phyloP scores from a whole-genome alignment of 2,113 vertebrate species.

The Clarias macrocephalus region DNA sequence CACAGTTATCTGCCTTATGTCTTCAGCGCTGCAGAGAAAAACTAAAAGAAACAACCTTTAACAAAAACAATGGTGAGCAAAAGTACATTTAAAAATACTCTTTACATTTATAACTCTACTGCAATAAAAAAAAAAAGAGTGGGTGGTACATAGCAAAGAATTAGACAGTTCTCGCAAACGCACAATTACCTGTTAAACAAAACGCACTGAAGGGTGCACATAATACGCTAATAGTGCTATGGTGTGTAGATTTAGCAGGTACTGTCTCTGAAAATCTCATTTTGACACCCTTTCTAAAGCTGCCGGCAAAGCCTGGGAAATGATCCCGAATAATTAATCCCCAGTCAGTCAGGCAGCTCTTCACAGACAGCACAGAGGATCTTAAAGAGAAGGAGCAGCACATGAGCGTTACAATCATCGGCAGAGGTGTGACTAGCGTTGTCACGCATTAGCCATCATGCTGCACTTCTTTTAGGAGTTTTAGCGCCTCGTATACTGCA shows the following conservation, averaged over 20 bases:
- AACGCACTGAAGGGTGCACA: slow-evolving; percentile 30
- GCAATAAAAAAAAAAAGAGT: neutral
- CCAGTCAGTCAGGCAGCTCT: slow-evolving; percentile 72
- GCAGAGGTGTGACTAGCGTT: slow-evolving; percentile 73
- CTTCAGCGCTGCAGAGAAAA: neutral
- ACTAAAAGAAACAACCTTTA: neutral
- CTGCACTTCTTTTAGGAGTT: slow-evolving; percentile 70
- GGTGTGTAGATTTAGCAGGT: slow-evolving; percentile 35
- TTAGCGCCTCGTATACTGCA: slow-evolving; percentile 63
- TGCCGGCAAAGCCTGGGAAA: slow-evolving; percentile 70
- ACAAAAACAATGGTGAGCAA: neutral
- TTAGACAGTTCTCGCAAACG: neutral
- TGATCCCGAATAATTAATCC: slow-evolving; percentile 79
- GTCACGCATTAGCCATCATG: slow-evolving; percentile 76
- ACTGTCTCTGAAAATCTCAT: slow-evolving; percentile 43
- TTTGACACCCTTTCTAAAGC: slow-evolving; percentile 69
- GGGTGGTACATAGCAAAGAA: neutral
- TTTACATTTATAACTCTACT: neutral
- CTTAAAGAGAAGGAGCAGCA: slow-evolving; percentile 65
- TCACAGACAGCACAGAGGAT: slow-evolving; percentile 69
- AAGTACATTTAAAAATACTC: neutral
- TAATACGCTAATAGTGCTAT: slow-evolving; percentile 12
- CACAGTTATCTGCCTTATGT: neutral
- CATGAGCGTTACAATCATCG: slow-evolving; percentile 69
- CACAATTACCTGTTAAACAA: slow-evolving; percentile 24